A percentile compares a stretch with the other conserved stretches of the same genome.
Evolutionary conservation across 2,113 vertebrate genomes (phyloP).

Genomic region (Acanthisitta chloris): DNA sequence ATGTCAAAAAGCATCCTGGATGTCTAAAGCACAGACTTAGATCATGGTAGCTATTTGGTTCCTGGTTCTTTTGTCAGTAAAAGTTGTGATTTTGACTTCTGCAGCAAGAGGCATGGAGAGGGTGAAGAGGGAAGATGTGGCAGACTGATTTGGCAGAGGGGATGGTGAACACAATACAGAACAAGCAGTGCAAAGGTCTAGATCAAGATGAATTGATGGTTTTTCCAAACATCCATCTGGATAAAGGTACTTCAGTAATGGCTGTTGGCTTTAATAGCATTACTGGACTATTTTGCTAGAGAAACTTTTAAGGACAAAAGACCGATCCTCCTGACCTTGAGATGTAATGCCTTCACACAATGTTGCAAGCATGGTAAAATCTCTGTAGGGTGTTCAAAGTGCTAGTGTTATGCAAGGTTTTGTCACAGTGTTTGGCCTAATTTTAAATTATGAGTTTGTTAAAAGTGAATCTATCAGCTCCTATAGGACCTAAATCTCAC

Average conservation of each 20-base stretch:
- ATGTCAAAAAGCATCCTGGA: no score
- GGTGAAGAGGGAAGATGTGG: not conserved
- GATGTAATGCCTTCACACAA: not conserved
- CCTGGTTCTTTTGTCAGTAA: not conserved
- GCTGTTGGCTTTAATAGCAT: not conserved
- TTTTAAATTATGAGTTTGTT: not conserved
- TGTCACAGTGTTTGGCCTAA: not conserved
- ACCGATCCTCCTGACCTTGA: not conserved
- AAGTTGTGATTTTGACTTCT: not conserved
- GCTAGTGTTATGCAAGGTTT: not conserved
- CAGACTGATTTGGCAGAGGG: not conserved
- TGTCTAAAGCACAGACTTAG: not conserved
- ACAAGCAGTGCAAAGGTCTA: not conserved
- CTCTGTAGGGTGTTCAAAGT: not conserved
- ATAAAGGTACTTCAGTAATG: not conserved
- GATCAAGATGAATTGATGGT: not conserved
- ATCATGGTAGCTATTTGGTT: not conserved
- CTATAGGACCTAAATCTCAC: not conserved
- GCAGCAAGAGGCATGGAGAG: not conserved
- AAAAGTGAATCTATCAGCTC: not conserved
- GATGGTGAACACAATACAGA: not conserved
- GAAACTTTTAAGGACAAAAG: not conserved
- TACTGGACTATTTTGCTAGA: not conserved
- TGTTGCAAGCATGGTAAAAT: not conserved
- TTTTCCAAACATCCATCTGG: not conserved